Evolutionary conservation across 2,113 vertebrate species (phyloP).

Genomic region (Paedocypris sp.): DNA sequence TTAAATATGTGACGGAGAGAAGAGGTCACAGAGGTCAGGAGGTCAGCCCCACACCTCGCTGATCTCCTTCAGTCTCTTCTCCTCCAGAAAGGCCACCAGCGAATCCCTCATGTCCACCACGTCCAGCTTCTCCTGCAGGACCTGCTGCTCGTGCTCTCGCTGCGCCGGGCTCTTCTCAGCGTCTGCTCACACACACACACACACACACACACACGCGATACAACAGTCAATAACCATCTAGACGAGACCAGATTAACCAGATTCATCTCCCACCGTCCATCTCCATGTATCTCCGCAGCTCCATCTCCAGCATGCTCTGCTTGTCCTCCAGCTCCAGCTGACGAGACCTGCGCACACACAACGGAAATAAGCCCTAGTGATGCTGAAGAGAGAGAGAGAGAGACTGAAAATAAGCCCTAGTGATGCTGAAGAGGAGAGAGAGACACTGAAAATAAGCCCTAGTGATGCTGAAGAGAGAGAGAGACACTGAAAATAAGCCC

Average conservation of each 20-base stretch:
- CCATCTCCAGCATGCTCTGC: conserved; percentile 76
- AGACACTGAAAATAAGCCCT: too few relatives aligned
- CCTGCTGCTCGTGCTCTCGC: conserved; percentile 53
- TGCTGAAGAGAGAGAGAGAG: too few relatives aligned
- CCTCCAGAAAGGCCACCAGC: conserved; percentile 77
- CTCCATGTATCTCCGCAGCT: conserved; percentile 71
- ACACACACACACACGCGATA: too few relatives aligned
- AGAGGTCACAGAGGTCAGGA: too few relatives aligned
- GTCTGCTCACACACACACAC: conserved; percentile 56
- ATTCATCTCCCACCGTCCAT: conserved; percentile 53
- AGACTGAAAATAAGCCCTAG: too few relatives aligned
- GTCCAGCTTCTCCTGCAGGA: conserved; percentile 69
- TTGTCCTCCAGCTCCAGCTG: conserved; percentile 84
- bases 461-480: too few relatives aligned
- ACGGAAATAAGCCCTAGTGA: too few relatives aligned
- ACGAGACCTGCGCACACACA: conserved; percentile 59
- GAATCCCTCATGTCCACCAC: conserved; percentile 79
- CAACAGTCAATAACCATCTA: conserved; percentile 43
- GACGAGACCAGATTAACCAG: conserved; percentile 19
- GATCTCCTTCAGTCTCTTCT: conserved; percentile 75
- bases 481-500: too few relatives aligned
- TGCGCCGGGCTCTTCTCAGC: conserved; percentile 63
- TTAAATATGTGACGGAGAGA: too few relatives aligned
- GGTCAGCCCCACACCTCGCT: too few relatives aligned
- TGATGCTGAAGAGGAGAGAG: too few relatives aligned